Conservation (phyloP, 2,888 invertebrate genomes). For the Lithosia quadra region DNA sequence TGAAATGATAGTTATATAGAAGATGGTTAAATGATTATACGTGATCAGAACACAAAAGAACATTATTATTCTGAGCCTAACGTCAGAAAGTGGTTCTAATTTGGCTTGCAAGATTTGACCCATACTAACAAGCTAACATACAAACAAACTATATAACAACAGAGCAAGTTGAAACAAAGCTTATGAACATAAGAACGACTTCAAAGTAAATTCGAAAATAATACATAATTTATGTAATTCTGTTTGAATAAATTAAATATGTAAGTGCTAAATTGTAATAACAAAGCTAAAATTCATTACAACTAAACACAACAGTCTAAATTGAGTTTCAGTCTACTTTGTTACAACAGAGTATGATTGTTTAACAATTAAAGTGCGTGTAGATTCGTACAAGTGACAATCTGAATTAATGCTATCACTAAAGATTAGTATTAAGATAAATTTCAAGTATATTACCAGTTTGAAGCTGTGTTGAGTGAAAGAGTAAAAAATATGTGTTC, state of each 20-base stretch:
- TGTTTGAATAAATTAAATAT: background rate
- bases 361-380: slow-evolving; percentile 42
- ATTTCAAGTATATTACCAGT: slow-evolving; percentile 25
- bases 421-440: slow-evolving; percentile 37
- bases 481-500: background rate
- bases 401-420: slow-evolving; percentile 40
- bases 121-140: no score
- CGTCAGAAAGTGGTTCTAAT: no score
- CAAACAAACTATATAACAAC: no score
- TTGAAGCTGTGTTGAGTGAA: slow-evolving; percentile 8
- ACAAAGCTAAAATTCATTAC: slow-evolving; percentile 5
- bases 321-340: slow-evolving; percentile 31
- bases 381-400: slow-evolving; percentile 31
- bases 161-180: no score
- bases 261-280: background rate
- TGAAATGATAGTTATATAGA: no score
- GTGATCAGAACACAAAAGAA: no score
- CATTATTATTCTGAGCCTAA: no score
- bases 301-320: slow-evolving; percentile 26
- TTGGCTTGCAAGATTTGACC: no score
- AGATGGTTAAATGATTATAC: no score
- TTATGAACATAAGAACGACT: no score
- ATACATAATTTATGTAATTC: no score
- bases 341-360: slow-evolving; percentile 39
- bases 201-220: no score